Conservation (phyloP, 2,113 vertebrate species). For the Callorhinus ursinus region DNA sequence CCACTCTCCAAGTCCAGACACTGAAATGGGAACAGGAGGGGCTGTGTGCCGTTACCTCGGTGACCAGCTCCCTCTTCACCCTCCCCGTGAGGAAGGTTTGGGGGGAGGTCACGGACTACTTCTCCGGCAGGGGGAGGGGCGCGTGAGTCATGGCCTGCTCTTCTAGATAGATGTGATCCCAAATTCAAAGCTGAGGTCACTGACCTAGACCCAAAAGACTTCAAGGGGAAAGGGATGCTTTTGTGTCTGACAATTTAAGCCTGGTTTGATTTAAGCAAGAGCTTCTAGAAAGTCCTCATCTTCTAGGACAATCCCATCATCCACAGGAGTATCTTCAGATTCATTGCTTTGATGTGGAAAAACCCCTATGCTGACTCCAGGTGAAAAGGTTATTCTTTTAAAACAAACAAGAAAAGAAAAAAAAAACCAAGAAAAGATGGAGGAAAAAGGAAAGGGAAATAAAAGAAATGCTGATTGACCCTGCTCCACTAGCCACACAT, state of each 20-base stretch:
- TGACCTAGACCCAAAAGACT: slow-evolving; percentile 11
- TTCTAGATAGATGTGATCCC: neutral
- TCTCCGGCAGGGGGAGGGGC: too few relatives aligned
- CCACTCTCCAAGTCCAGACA: neutral
- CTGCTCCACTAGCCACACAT: neutral
- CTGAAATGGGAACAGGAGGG: neutral
- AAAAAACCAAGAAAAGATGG: neutral
- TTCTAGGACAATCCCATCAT: neutral
- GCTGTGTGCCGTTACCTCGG: neutral
- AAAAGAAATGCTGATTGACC: neutral
- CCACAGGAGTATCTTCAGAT: neutral
- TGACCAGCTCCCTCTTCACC: neutral
- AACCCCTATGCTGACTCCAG: neutral
- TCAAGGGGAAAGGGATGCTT: neutral
- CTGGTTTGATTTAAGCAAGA: slow-evolving; percentile 3
- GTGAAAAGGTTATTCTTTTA: neutral
- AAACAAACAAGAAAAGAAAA: neutral
- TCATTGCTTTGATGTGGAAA: neutral
- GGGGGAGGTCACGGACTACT: too few relatives aligned
- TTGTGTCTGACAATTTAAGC: slow-evolving; percentile 10
- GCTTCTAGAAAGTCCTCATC: neutral
- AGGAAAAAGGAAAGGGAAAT: neutral
- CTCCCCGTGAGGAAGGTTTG: neutral
- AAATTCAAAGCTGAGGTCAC: slow-evolving; percentile 31
- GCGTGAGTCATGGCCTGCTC: neutral